Base-by-base conservation (phyloP, 2,888 invertebrate species). In the Lypha dubia region DNA sequence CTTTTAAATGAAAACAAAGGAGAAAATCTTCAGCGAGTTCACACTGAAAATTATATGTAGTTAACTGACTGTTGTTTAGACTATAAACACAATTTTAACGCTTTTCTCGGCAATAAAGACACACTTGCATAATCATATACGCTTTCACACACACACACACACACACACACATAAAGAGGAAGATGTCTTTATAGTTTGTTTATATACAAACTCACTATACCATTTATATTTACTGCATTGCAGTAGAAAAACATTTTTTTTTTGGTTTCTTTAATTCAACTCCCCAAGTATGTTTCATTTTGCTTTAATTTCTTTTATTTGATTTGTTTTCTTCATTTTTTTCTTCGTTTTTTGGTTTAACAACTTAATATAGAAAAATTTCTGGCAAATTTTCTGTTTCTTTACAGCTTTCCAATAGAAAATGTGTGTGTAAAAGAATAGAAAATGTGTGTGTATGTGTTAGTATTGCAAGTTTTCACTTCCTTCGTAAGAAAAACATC, bases 191-290 rank as follows among this genome's bases (percentile, higher is more conserved):
- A n/a, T 20, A 41, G 13, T 15, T 38, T n/a, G 24, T 11, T 51
- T 49, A 53, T 17, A 49, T n/a, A 38, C 62, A 20, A 13, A 41
- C 44, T 68, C 28, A 24, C 51, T 22, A n/a, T 41, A 38, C 9
- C 62, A 81, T 65, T 79, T 77, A 51, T 74, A 81, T 79, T 79
- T 81, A 81, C 84, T 84, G 84, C 84, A 84, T 58, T 84, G 84
- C 84, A 84, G 84, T 84, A 80, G 71, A 77, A 74, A 74, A 22
- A 17, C 6, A 38, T 17, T 60, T 62, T 70, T 70, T 73, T 77
- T 84, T 84, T 63, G 74, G 49, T 77, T 65, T 73, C 80, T 84
- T 84, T 63, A 77, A 58, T 77, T 65, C 51, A 81, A 81, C 81
- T 84, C 81, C 81, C 84, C 70, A 81, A 84, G 84, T 84, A 82